These are phyloP conservation scores for Hymenopus coronatus DNA, from an alignment of 2,888 invertebrate species.

Conservation along the genomic window DNA sequence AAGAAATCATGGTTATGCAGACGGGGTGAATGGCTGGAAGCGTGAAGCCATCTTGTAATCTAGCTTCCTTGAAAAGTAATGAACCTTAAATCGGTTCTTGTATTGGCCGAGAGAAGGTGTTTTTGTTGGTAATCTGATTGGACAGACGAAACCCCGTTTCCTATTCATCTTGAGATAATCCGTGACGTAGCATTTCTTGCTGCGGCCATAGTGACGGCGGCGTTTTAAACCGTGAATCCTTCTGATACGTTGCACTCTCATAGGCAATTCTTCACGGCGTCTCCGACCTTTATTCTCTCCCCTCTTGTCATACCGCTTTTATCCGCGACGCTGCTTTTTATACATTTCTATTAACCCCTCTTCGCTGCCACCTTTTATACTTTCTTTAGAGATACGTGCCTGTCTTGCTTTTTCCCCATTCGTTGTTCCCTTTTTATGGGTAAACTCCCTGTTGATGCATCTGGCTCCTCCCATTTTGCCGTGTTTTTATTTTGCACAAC, in stretches of 20 bases:
- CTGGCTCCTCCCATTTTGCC: background rate
- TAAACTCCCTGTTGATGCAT: background rate
- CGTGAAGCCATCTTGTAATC: background rate
- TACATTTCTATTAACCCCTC: conserved; percentile 8
- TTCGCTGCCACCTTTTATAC: background rate
- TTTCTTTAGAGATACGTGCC: conserved; percentile 9
- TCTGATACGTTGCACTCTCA: conserved; percentile 3
- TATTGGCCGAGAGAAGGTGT: background rate
- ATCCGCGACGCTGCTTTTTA: background rate
- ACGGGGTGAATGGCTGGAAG: background rate
- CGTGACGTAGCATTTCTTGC: conserved; percentile 2
- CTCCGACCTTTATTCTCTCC: background rate
- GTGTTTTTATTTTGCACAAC: background rate
- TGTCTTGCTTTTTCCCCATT: background rate
- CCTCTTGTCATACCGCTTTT: background rate
- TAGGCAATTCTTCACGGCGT: conserved; percentile 2
- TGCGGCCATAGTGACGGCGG: background rate
- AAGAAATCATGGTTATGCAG: no score
- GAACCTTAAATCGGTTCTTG: background rate
- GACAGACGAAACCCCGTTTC: background rate
- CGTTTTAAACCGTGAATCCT: background rate
- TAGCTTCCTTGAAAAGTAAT: background rate
- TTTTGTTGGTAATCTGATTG: conserved; percentile 4
- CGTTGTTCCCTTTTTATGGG: background rate
- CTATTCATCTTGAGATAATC: background rate